Evolutionary conservation across 2,797 vertebrate species (phyloP).

Genomic region (Cottoperca gobio): DNA sequence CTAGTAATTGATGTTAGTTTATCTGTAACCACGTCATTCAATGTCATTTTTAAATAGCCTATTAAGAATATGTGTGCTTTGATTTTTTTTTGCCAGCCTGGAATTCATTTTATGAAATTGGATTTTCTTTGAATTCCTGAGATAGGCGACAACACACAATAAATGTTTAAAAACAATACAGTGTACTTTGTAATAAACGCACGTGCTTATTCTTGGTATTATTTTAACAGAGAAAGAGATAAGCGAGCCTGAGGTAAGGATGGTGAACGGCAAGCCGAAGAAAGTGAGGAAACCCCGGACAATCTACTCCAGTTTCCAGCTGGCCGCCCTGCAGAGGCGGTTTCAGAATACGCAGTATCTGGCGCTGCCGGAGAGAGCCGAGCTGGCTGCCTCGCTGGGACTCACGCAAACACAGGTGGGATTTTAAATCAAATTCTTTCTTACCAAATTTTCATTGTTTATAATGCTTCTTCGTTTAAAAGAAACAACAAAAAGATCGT

Average conservation of each 20-base stretch:
- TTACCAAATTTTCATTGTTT: fast-evolving
- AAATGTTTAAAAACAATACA: neutral
- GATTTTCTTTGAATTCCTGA: neutral
- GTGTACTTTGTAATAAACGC: neutral
- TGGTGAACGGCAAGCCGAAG: constrained; percentile 99
- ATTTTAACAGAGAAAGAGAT: constrained; percentile 92
- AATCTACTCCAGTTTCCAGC: constrained; percentile 99
- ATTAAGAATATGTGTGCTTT: neutral
- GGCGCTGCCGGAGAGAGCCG: constrained; percentile 96
- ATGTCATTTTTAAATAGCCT: neutral
- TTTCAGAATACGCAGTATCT: constrained; percentile 99
- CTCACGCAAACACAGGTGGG: constrained; percentile 98
- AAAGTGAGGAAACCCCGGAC: constrained; percentile 98
- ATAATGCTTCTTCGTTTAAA: neutral
- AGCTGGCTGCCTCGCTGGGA: constrained; percentile 95
- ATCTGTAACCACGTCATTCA: neutral
- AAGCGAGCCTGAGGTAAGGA: constrained; percentile 94
- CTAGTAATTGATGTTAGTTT: neutral
- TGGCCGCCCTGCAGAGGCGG: constrained; percentile 95
- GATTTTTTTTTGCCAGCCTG: neutral
- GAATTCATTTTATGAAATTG: neutral
- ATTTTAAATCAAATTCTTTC: neutral
- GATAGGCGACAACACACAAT: neutral
- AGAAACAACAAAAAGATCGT: neutral
- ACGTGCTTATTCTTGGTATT: neutral